Base-by-base conservation (phyloP, 1,140 invertebrate genomes). In the Drosophila sproati region DNA sequence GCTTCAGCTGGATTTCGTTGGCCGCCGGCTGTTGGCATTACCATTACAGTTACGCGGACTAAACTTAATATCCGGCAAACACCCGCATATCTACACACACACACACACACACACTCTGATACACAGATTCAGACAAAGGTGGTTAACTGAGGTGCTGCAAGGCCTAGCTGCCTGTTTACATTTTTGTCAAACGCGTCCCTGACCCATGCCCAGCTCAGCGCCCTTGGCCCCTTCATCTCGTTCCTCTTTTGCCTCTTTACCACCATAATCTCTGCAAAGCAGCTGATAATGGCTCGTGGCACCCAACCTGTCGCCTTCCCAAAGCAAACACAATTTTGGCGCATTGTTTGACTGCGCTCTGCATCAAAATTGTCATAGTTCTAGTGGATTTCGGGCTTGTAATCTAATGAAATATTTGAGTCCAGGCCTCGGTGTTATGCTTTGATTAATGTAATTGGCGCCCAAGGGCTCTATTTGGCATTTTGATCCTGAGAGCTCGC, bases 361-460 rank as follows among this genome's bases (percentile, higher is more conserved):
- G 59, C 60, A 64, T 34, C n/a, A 37, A 51, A 83, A 80, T 87
- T 82, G 79, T 70, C 73, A 77, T 60, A 73, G 82, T 48, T 72
- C 39, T 59, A 64, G 66, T 61, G 68, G 48, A 61, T 60, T 61
- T 61, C 5, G 48, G 59, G 45, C 62, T 56, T 67, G 45, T 43
- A 57, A 34, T 37, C 69, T 77, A 86, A 77, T 86, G 62, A 88
- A 86, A 86, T 86, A 82, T 88, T 88, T 80, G 45, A 78, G 64
- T 55, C 37, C 63, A 78, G 80, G 64, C 68, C 70, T 62, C 50
- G 55, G 48, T 85, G 37, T 67, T 68, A 67, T 64, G 73, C 79
- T 73, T 73, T 88, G 82, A 86, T 86, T 86, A 87, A 87, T 87
- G 82, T 87, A 87, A 88, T 87, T 88, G 80, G 62, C 57, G 77